Base-by-base conservation (phyloP, 2,113 vertebrate genomes). In the Varanus komodoensis region DNA sequence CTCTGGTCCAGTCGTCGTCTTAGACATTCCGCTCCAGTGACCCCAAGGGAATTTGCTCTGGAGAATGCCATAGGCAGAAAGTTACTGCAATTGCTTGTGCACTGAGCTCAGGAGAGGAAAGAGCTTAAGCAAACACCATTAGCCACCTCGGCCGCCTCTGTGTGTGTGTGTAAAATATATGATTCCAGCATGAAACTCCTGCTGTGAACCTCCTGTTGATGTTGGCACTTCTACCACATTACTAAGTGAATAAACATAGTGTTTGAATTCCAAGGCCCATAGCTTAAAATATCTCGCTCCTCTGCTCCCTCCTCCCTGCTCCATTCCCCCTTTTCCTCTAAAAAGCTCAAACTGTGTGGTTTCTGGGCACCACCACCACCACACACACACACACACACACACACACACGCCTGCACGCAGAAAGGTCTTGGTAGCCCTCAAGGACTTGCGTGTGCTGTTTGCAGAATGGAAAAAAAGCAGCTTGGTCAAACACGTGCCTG, bases 161-260 rank as follows among this genome's bases (percentile, higher is more conserved):
- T 67, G 19, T n/a, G 23, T 44, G 83, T 92, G 89, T 91, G 12
- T 38, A 50, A 87, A 74, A 74, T 87, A 61, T 80, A 34, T 82
- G 1, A 92, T 82, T 84, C 61, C 25, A 67, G 23, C 82, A 48
- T 86, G 87, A 88, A 61, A 69, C 83, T 64, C 78, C 82, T 84
- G 34, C 94, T 93, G 88, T 54, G 89, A 19, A 64, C 32, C 86
- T 94, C 81, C 85, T 92, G 87, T 93, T 94, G 92, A 84, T 93
- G 25, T 91, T 93, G 93, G 92, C 92, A 92, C 75, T 57, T 7
- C 73, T 29, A 50, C 17, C 1, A 17, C 75, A 81, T 91, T 91
- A 91, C 88, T 92, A 88, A 92, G 89, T 83, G 90, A 91, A 85
- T 91, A 93, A 94, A 90, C 85, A 75, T 1, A 86, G 88, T 80